Percentiles rank a stretch among this genome's conserved stretches.
phyloP scores from a whole-genome alignment of 2,113 vertebrate species.

The Rhea americana region DNA sequence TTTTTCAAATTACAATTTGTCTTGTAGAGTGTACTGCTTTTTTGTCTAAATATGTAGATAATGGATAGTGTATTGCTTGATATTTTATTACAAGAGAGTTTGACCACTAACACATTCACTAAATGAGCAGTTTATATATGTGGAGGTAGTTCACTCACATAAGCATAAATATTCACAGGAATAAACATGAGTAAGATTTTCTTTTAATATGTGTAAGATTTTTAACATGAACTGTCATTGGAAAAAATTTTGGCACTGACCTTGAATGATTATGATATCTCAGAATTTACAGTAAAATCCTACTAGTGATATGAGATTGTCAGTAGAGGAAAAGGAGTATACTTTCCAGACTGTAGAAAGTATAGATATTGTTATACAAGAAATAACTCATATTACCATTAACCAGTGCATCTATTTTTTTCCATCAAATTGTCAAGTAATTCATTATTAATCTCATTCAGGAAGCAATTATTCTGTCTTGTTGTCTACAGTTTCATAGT shows the following conservation, averaged over 20 bases:
- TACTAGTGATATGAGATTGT: not conserved
- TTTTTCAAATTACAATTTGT: not conserved
- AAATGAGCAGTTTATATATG: not conserved
- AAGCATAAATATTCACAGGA: not conserved
- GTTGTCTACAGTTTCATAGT: not conserved
- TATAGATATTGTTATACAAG: not conserved
- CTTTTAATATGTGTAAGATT: not conserved
- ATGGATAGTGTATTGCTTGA: not conserved
- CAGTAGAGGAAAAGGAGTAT: not conserved
- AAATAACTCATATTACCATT: not conserved
- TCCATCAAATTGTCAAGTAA: not conserved
- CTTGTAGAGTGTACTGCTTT: not conserved
- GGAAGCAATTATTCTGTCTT: not conserved
- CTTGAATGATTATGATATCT: not conserved
- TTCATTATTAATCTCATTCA: not conserved
- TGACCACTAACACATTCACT: not conserved
- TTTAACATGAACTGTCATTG: not conserved
- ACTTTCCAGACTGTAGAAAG: not conserved
- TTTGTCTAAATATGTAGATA: not conserved
- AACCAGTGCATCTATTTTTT: not conserved
- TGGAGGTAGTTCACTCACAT: not conserved
- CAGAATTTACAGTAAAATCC: not conserved
- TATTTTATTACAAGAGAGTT: not conserved
- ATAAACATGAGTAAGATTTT: not conserved
- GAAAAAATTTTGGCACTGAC: not conserved